Base-by-base conservation (phyloP, 92 coral and sea anemone species). In the Desmophyllum pertusum region DNA sequence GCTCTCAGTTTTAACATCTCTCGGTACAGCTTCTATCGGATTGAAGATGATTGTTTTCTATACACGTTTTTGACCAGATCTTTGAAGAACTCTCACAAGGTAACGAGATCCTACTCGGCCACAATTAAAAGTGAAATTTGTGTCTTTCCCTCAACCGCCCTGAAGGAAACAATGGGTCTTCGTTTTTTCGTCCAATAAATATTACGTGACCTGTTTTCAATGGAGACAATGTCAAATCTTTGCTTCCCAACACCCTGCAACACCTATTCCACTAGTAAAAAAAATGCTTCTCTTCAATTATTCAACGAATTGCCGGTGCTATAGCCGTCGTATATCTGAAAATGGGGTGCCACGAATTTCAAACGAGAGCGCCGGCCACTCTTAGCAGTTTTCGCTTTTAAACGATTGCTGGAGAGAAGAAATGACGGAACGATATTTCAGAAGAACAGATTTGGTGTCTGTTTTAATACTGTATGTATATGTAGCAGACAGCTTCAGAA, bases 261-360 rank as follows among this genome's bases (percentile, higher is more conserved):
- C 68, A 52, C 77, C 33, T 55, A 31, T 70, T 50, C 43, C 27
- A 81, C 55, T 55, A 21, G 41, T 15, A 31, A n/a, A 29, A n/a
- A 72, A 50, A 70, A 55, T 13, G 13, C 23, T 81, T 33, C 31
- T 42, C 6, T 71, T 81, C 46, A 81, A 81, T 81, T 70, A 81
- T 81, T 81, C 78, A 81, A 8, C 36, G 19, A 39, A 59, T 81
- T 81, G 79, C 85, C 85, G 85, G 85, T 81, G 85, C 85, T 81
- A 52, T 80, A 36, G 27, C n/a, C n/a, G n/a, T 36, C 19, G 51
- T 33, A 37, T 37, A 30, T 52, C 35, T 67, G 48, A 66, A 80
- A 67, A 80, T 67, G 75, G 21, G 36, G 41, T 66, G 64, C 48
- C 76, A 35, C 51, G 48, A 18, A 33, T 80, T 48, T 45, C 38